phyloP scores from a whole-genome alignment of 2,888 invertebrate genomes.

The Saturnia japonica region DNA sequence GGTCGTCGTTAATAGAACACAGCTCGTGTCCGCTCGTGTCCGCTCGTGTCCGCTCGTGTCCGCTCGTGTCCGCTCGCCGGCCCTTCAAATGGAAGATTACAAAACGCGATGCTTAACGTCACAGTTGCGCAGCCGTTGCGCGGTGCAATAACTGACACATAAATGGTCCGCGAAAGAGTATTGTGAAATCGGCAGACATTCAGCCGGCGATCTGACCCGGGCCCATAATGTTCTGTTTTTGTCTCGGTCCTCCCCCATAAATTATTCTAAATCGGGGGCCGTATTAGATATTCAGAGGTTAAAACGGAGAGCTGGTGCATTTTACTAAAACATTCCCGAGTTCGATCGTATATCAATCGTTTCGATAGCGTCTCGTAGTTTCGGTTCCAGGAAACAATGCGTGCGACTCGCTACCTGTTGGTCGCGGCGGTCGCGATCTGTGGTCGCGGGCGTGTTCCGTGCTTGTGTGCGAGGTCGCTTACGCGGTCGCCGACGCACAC shows the following conservation, averaged over 20 bases:
- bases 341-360: slow-evolving; percentile 78
- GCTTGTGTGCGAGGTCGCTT: background rate
- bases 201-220: slow-evolving; percentile 36
- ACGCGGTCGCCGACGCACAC: slow-evolving; percentile 12
- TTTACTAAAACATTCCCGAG: slow-evolving; percentile 69
- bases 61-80: background rate
- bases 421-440: slow-evolving; percentile 58
- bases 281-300: slow-evolving; percentile 79
- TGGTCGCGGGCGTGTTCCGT: slow-evolving; percentile 39
- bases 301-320: slow-evolving; percentile 71
- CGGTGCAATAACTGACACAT: slow-evolving; percentile 48
- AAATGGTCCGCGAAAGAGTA: slow-evolving; percentile 53
- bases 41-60: background rate
- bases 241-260: slow-evolving; percentile 70
- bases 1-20: slow-evolving; percentile 30
- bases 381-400: slow-evolving; percentile 76
- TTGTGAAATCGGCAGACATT: slow-evolving; percentile 55
- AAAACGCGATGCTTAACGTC: background rate
- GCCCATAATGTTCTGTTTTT: slow-evolving; percentile 77
- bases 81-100: background rate
- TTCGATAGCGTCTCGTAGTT: slow-evolving; percentile 68
- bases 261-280: slow-evolving; percentile 77
- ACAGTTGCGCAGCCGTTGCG: slow-evolving; percentile 25
- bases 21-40: background rate
- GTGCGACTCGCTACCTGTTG: slow-evolving; percentile 73